phyloP scores from a whole-genome alignment of 2,113 vertebrate genomes.

The Silurus meridionalis region DNA sequence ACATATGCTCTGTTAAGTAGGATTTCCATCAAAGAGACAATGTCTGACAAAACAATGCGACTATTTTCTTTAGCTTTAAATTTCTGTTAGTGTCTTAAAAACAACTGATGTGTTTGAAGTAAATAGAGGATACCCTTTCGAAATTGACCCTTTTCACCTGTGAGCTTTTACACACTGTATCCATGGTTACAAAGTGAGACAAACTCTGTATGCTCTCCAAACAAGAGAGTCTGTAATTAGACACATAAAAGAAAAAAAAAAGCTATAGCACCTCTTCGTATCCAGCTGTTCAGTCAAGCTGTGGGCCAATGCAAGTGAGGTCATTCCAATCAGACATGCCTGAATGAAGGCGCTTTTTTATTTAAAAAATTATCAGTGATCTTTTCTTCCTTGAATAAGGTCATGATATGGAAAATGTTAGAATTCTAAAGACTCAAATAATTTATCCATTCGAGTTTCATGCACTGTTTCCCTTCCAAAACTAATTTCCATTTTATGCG shows the following conservation, averaged over 20 bases:
- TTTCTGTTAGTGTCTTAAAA: background rate
- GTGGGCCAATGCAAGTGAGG: background rate
- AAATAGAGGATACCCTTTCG: background rate
- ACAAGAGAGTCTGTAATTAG: conserved; percentile 22
- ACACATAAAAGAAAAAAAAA: background rate
- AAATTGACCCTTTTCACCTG: background rate
- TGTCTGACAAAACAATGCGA: background rate
- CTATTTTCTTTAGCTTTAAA: background rate
- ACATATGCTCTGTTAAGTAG: background rate
- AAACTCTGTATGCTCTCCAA: conserved; percentile 15
- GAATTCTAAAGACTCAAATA: background rate
- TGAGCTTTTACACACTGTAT: conserved; percentile 5
- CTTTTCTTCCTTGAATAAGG: conserved; percentile 5
- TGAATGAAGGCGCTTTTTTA: background rate
- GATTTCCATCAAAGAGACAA: background rate
- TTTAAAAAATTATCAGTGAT: conserved; percentile 3
- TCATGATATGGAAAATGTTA: background rate
- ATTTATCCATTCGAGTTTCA: background rate
- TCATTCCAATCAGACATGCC: background rate
- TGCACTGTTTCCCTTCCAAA: background rate
- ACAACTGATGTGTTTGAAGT: background rate
- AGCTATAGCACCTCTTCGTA: background rate
- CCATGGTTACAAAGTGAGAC: conserved; percentile 23
- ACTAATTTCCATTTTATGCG: background rate
- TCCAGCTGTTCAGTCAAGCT: conserved; percentile 16